phyloP scores from a whole-genome alignment of 2,888 invertebrate species.

The Strigamia crassipes region DNA sequence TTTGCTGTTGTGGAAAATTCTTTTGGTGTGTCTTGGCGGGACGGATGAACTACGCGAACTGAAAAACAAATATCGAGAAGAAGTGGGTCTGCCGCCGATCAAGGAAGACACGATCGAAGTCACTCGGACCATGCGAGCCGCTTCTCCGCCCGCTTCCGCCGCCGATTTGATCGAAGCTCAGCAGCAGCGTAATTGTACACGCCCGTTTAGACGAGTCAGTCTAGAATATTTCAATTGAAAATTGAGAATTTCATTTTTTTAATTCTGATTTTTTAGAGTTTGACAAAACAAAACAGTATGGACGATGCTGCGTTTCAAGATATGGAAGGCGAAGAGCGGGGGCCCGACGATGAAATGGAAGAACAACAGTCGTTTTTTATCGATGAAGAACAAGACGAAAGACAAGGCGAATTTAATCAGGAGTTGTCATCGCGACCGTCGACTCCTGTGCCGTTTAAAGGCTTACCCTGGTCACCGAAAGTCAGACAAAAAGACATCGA shows the following conservation, averaged over 20 bases:
- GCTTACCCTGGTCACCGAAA: slow-evolving; percentile 95
- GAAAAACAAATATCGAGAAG: slow-evolving; percentile 66
- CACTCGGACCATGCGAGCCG: slow-evolving; percentile 90
- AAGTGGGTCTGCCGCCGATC: slow-evolving; percentile 73
- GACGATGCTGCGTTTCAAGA: slow-evolving; percentile 79
- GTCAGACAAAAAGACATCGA: slow-evolving; percentile 93
- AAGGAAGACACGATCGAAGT: slow-evolving; percentile 94
- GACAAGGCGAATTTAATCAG: slow-evolving; percentile 59
- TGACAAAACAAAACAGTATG: slow-evolving; percentile 90
- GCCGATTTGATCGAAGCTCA: slow-evolving; percentile 86
- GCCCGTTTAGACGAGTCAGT: slow-evolving; percentile 60
- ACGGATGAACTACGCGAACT: slow-evolving; percentile 78
- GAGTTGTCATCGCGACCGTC: slow-evolving; percentile 64
- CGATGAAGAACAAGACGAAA: slow-evolving; percentile 55
- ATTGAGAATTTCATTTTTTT: not conserved
- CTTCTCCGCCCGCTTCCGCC: slow-evolving; percentile 91
- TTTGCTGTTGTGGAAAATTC: slow-evolving; percentile 91
- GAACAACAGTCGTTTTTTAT: slow-evolving; percentile 56
- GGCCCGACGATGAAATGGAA: slow-evolving; percentile 60
- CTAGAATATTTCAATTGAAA: not conserved
- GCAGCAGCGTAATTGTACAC: slow-evolving; percentile 74
- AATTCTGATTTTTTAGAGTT: slow-evolving; percentile 52
- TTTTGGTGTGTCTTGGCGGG: slow-evolving; percentile 90
- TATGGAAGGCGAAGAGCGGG: slow-evolving; percentile 66
- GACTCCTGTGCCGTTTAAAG: slow-evolving; percentile 61